Conservation (phyloP, 2,797 vertebrate species). For the Scleropages formosus region DNA sequence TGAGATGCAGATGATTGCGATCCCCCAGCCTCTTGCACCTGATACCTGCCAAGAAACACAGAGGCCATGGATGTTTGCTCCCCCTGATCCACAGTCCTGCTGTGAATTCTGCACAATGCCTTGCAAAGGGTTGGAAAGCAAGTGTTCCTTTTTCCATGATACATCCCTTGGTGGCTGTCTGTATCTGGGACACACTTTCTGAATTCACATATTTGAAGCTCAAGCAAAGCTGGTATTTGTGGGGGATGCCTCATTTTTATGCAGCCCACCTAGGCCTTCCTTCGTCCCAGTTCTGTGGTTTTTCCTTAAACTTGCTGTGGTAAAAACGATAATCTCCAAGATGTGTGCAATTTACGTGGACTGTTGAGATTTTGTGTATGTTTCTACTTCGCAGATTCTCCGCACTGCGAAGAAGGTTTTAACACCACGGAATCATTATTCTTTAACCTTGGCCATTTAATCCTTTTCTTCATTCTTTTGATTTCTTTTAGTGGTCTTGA, state of each 20-base stretch:
- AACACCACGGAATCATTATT: not conserved
- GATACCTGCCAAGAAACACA: constrained; percentile 35
- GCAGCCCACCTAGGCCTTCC: constrained; percentile 18
- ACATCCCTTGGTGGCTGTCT: constrained; percentile 39
- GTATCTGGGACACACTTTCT: constrained; percentile 25
- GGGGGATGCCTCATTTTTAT: constrained; percentile 32
- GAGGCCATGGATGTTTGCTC: constrained; percentile 34
- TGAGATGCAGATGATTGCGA: not conserved
- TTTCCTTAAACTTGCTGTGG: constrained; percentile 39
- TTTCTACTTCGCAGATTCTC: not conserved
- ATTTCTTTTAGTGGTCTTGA: constrained; percentile 12
- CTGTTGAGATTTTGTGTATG: not conserved
- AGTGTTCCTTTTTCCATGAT: constrained; percentile 36
- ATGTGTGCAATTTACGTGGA: constrained; percentile 16
- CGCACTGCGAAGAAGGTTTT: not conserved
- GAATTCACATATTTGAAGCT: constrained; percentile 33
- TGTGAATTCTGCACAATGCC: constrained; percentile 20
- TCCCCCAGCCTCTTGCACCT: constrained; percentile 23
- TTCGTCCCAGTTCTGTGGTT: constrained; percentile 31
- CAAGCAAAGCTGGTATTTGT: constrained; percentile 5
- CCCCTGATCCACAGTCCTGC: constrained; percentile 30
- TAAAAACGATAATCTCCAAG: constrained; percentile 25
- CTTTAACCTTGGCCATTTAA: constrained; percentile 21
- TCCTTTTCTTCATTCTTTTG: constrained; percentile 20
- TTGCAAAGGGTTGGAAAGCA: constrained; percentile 20